Percentiles rank a stretch among this genome's conserved stretches.
phyloP scores from a whole-genome alignment of 2,888 invertebrate genomes.

The Brenthis hecate region DNA sequence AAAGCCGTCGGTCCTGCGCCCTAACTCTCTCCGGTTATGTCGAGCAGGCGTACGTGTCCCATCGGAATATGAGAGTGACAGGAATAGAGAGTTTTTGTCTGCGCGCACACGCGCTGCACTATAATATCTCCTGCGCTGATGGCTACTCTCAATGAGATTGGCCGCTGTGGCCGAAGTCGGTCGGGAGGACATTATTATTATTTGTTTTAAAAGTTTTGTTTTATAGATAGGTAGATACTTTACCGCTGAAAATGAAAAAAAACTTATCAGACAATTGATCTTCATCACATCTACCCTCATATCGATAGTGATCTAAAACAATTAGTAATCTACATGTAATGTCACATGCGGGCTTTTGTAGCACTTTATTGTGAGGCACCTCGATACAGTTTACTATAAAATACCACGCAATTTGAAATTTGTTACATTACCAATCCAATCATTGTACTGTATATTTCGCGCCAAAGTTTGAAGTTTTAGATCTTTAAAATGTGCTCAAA shows the following conservation, averaged over 20 bases:
- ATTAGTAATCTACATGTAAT: conserved; percentile 49
- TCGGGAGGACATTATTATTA: no score
- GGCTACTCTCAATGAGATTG: no score
- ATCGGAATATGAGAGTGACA: no score
- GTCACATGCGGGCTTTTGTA: conserved; percentile 43
- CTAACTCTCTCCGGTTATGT: no score
- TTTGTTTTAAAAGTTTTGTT: background rate
- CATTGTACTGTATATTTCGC: conserved; percentile 34
- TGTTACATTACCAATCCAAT: conserved; percentile 43
- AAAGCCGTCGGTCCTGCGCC: no score
- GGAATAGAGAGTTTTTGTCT: no score
- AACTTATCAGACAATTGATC: conserved; percentile 4
- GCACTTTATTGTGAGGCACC: conserved; percentile 59
- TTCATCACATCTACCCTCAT: conserved; percentile 23
- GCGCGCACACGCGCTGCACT: no score
- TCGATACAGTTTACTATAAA: conserved; percentile 61
- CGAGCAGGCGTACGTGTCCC: no score
- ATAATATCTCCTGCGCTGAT: no score
- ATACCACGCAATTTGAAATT: conserved; percentile 20
- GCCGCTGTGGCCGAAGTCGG: no score
- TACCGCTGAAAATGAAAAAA: background rate
- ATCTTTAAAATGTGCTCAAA: conserved; percentile 61
- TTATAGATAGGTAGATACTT: background rate
- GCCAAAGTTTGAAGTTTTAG: conserved; percentile 34
- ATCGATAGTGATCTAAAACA: conserved; percentile 26